A percentile compares a stretch with the other conserved stretches of the same genome.
phyloP scores from a whole-genome alignment of 2,113 vertebrate species.

The Cettia cetti region DNA sequence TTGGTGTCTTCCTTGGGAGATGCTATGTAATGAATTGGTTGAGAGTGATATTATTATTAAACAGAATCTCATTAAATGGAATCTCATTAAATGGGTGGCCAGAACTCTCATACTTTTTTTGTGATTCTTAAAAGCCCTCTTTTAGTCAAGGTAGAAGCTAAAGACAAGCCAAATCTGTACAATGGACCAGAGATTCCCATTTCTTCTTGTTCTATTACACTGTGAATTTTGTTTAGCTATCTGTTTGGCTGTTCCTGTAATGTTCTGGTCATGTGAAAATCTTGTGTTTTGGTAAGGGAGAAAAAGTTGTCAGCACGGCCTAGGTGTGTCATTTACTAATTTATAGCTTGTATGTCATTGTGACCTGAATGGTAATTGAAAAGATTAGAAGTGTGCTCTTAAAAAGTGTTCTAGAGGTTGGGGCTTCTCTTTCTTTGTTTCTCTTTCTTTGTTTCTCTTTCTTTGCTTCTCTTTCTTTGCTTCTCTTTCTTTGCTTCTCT shows the following conservation, averaged over 20 bases:
- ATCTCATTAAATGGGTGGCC: background rate
- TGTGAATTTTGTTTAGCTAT: background rate
- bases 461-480: too few species aligned
- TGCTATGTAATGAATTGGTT: background rate
- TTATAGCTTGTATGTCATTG: background rate
- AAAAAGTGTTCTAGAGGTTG: background rate
- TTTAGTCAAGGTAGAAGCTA: background rate
- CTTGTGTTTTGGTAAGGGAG: background rate
- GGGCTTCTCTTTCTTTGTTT: background rate
- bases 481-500: rapidly evolving
- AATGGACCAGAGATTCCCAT: background rate
- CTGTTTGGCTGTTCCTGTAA: background rate
- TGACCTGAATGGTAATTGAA: background rate
- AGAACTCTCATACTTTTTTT: background rate
- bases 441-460: too few species aligned
- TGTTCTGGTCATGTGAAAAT: background rate
- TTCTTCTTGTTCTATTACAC: background rate
- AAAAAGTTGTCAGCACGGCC: background rate
- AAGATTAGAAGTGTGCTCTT: background rate
- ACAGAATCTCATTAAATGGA: background rate
- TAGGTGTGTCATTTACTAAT: background rate
- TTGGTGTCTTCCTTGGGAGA: background rate
- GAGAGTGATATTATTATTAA: background rate
- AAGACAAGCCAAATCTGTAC: background rate
- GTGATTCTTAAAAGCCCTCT: background rate